Evolutionary conservation across 2,797 vertebrate genomes (phyloP).

Genomic region (Austrolebias charrua): DNA sequence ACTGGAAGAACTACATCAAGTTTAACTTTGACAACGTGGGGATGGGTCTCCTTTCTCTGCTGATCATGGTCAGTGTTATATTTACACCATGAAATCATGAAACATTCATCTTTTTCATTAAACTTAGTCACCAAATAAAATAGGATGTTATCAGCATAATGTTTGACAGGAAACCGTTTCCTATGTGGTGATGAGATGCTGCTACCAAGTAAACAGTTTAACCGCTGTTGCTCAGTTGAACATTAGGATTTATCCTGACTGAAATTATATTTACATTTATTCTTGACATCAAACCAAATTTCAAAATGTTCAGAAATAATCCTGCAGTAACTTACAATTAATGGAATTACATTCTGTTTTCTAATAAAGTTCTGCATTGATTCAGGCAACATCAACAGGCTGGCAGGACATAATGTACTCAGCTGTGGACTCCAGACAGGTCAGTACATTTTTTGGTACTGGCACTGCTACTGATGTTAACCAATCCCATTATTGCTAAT

Average conservation of each 20-base stretch:
- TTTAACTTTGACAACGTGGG: slow-evolving; percentile 94
- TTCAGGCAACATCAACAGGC: slow-evolving; percentile 80
- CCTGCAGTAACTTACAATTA: neutral
- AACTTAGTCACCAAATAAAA: neutral
- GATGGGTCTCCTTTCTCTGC: slow-evolving; percentile 90
- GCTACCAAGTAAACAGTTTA: too few relatives aligned
- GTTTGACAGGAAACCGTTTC: too few relatives aligned
- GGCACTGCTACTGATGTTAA: neutral
- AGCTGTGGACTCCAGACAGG: slow-evolving; percentile 76
- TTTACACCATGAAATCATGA: neutral
- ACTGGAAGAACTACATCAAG: slow-evolving; percentile 89
- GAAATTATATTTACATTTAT: too few relatives aligned
- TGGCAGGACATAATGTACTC: slow-evolving; percentile 82
- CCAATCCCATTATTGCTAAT: neutral
- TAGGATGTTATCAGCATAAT: too few relatives aligned
- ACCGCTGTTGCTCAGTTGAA: too few relatives aligned
- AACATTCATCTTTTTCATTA: neutral
- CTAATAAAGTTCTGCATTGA: slow-evolving; percentile 10
- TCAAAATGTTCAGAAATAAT: neutral
- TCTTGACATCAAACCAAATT: neutral
- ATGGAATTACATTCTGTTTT: neutral
- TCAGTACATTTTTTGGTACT: slow-evolving; percentile 30
- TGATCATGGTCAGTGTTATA: slow-evolving; percentile 88
- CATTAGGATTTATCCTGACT: too few relatives aligned
- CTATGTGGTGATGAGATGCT: too few relatives aligned